Evolutionary conservation across 1,140 invertebrate genomes (phyloP), one percentile per base, ranked within the genome.

Genomic region (Euwallacea fornicatus): DNA sequence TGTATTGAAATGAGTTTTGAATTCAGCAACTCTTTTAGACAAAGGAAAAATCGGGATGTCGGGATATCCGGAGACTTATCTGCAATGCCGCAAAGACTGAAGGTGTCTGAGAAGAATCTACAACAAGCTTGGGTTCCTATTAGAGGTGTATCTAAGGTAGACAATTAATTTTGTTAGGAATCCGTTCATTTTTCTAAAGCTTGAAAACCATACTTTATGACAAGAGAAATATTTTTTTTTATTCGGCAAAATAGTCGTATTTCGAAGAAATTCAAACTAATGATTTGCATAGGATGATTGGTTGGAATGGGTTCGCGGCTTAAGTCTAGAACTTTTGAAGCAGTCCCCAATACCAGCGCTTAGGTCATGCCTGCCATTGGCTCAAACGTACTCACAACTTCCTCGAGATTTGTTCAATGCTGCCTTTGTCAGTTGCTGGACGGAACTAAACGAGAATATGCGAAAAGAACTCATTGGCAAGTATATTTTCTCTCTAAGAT

Each of bases 381-480:
- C 97, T 2, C 94, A 98, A 81, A 93, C 93, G 7, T 97, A 99
- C 82, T 92, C 94, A 6, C 95, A 97, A 76, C 83, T 99, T 7
- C 89, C 97, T 0, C 87, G 95, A 43, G 97, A 99, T 79, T 83
- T 99, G 16, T 99, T 99, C 79, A 99, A 99, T 82, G 97, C 97
- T 0, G 96, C 98, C 0, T 99, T 99, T 83, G 95, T 99, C 2
- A 98, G 96, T 0, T 98, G 97, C 80, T 99, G 98, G 98, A 95
- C 95, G 0, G 96, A 99, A 82, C 82, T 99, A 2, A 91, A 89
- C 59, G 89, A 91, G 42, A 83, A 86, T 0, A 89, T 94, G 54
- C 93, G 97, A 76, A 86, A 90, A 59, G 95, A 98, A 80, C 83
- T 99, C 0, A 92, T 98, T 4, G 85, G 69, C 59, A 62, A 43